phyloP scores from a whole-genome alignment of 2,888 invertebrate genomes.

The Pristionchus exspectatus region DNA sequence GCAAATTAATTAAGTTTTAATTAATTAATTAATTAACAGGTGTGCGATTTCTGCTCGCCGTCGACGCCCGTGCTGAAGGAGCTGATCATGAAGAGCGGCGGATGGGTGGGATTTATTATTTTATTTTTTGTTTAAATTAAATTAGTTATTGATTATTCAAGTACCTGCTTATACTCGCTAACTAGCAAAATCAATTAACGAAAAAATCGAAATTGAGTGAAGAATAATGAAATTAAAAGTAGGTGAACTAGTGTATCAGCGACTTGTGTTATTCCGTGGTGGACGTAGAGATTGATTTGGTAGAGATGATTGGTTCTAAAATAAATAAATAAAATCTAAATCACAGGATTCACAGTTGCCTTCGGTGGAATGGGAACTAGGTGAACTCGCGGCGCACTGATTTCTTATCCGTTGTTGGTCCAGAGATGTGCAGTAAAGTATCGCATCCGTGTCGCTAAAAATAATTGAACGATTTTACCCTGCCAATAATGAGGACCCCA shows the following conservation, averaged over 20 bases:
- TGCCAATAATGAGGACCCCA: too few species aligned
- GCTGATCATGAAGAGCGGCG: slow-evolving; percentile 55
- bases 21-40: neutral
- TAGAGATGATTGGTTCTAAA: too few species aligned
- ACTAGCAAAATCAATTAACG: neutral
- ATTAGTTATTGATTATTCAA: neutral
- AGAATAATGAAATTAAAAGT: neutral
- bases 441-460: too few species aligned
- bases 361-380: neutral
- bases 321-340: too few species aligned
- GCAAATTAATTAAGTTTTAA: neutral
- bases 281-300: neutral
- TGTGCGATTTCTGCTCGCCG: slow-evolving; percentile 51
- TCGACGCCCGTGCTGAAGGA: slow-evolving; percentile 50
- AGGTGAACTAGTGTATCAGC: neutral
- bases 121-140: neutral
- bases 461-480: too few species aligned
- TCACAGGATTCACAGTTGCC: neutral
- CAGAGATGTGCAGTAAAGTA: neutral
- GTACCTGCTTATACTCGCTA: neutral
- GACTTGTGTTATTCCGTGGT: neutral
- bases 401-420: neutral
- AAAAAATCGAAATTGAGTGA: neutral
- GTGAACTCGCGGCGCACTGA: neutral
- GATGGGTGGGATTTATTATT: slow-evolving; percentile 50